Conservation (phyloP, 2,113 vertebrate species). For the Pantherophis guttatus region DNA sequence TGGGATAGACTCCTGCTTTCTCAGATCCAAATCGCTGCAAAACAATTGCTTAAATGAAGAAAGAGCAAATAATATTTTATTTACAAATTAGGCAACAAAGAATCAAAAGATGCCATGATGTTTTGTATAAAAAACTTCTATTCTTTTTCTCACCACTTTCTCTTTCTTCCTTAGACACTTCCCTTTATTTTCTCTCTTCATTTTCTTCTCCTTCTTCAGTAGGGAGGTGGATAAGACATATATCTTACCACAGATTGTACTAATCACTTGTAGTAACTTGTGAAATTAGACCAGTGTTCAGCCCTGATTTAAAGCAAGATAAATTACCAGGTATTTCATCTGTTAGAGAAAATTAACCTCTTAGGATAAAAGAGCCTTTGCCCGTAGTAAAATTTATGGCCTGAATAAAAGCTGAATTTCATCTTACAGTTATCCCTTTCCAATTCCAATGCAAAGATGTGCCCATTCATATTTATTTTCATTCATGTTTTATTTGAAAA, state of each 20-base stretch:
- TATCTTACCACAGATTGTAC: background rate
- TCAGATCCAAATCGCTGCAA: background rate
- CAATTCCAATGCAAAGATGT: background rate
- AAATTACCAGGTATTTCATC: background rate
- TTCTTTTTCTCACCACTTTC: background rate
- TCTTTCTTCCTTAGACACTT: background rate
- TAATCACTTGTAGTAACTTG: background rate
- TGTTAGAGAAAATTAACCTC: background rate
- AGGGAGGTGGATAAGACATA: background rate
- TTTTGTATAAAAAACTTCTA: background rate
- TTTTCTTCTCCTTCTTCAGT: background rate
- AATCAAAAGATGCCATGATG: background rate
- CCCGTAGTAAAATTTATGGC: background rate
- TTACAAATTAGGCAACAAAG: background rate
- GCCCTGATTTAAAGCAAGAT: background rate
- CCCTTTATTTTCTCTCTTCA: background rate
- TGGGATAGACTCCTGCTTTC: background rate
- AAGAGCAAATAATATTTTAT: background rate
- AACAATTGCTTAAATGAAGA: background rate
- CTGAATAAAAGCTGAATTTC: background rate
- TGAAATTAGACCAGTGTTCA: background rate
- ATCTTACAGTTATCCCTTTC: background rate
- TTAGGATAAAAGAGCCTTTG: background rate
- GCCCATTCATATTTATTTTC: background rate
- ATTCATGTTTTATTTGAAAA: background rate